These are phyloP conservation scores for Spinibarbus caldwelli DNA, from an alignment of 2,797 vertebrate species.

Conservation along the genomic window DNA sequence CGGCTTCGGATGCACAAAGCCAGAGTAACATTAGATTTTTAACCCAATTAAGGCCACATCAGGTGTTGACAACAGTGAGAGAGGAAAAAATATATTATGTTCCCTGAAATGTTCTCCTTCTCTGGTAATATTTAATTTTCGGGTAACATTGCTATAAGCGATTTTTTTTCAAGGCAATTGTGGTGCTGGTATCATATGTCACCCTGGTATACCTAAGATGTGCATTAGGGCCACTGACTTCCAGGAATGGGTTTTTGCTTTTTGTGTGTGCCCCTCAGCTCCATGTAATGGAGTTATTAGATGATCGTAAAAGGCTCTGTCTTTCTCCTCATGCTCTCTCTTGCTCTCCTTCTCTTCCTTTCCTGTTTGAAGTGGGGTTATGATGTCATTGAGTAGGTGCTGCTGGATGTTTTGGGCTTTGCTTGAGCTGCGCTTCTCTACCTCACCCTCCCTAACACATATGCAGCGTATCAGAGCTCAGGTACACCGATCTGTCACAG, in stretches of 20 bases:
- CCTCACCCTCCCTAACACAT: constrained; percentile 32
- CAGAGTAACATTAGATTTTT: constrained; percentile 76
- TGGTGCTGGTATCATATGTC: constrained; percentile 81
- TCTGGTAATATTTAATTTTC: constrained; percentile 84
- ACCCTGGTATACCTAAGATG: constrained; percentile 83
- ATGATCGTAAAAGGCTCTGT: constrained; percentile 83
- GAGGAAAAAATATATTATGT: constrained; percentile 71
- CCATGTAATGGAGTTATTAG: constrained; percentile 85
- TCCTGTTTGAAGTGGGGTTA: constrained; percentile 76
- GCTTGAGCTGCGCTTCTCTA: constrained; percentile 59
- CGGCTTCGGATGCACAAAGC: constrained; percentile 67
- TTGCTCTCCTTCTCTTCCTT: constrained; percentile 66
- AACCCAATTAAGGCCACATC: constrained; percentile 79
- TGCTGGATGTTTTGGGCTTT: constrained; percentile 70
- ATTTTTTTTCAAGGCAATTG: constrained; percentile 74
- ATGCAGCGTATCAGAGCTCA: constrained; percentile 73
- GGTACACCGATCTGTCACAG: constrained; percentile 70
- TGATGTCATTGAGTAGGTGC: constrained; percentile 84
- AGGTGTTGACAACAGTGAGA: constrained; percentile 75
- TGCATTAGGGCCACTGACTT: constrained; percentile 80
- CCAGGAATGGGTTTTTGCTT: constrained; percentile 79
- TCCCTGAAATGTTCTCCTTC: constrained; percentile 75
- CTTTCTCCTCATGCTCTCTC: constrained; percentile 65
- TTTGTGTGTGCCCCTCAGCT: constrained; percentile 78
- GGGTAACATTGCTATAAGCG: constrained; percentile 77